phyloP scores from a whole-genome alignment of 1,140 invertebrate species.

The Drosophila triauraria region DNA sequence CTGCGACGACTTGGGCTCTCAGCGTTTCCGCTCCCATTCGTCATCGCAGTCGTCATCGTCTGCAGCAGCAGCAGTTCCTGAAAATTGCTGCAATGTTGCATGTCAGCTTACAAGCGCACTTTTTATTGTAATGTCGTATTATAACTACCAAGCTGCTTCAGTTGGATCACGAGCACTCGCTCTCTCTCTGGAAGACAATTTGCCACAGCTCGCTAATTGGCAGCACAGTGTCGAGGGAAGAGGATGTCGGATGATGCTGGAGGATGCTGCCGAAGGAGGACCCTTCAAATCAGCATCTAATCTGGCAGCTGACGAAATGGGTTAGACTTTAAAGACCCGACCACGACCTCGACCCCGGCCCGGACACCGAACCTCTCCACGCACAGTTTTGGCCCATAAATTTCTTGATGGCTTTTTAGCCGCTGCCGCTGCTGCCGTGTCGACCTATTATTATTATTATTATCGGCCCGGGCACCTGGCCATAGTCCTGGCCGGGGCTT shows the following conservation, averaged over 20 bases:
- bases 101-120: constrained; percentile 74
- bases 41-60: constrained; percentile 43
- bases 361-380: background rate
- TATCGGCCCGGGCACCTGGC: constrained; percentile 58
- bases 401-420: constrained; percentile 59
- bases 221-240: constrained; percentile 24
- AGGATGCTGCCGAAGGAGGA: background rate
- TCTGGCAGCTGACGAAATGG: constrained; percentile 33
- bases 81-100: constrained; percentile 81
- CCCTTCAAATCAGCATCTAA: constrained; percentile 48
- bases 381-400: constrained; percentile 43
- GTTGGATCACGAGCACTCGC: constrained; percentile 6
- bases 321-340: constrained; percentile 36
- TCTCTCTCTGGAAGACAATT: constrained; percentile 50
- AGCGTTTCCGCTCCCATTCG: constrained; percentile 36
- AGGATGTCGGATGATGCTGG: background rate
- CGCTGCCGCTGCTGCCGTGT: constrained; percentile 25
- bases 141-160: constrained; percentile 47
- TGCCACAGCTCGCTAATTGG: constrained; percentile 67
- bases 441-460: constrained; percentile 64
- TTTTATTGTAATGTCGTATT: constrained; percentile 79
- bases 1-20: constrained; percentile 6
- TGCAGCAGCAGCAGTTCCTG: constrained; percentile 35
- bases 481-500: constrained; percentile 45
- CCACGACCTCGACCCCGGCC: background rate